These are phyloP conservation scores for Stenopsyche tienmushanensis DNA, from an alignment of 1,140 invertebrate species.

Conservation along the genomic window DNA sequence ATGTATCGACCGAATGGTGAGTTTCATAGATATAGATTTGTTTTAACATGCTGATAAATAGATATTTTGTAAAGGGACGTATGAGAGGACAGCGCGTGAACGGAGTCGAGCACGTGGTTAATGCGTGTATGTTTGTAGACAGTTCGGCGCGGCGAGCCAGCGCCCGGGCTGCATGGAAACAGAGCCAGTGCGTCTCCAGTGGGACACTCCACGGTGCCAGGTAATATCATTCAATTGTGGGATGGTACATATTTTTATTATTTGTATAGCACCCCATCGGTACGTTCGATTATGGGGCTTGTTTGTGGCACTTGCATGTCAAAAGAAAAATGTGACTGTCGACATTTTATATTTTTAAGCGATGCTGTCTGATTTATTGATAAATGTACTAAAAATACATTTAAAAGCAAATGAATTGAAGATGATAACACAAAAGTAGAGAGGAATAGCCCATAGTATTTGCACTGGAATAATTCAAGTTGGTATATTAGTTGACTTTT, in stretches of 20 bases:
- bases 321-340: too few relatives aligned
- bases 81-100: neutral
- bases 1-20: too few relatives aligned
- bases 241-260: neutral
- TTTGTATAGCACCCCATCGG: conserved; percentile 3
- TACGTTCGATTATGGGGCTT: conserved; percentile 7
- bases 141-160: conserved; percentile 75
- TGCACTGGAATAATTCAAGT: neutral
- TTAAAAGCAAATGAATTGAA: neutral
- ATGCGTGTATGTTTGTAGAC: conserved; percentile 68
- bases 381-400: neutral
- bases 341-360: too few relatives aligned
- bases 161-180: conserved; percentile 74
- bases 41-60: too few relatives aligned
- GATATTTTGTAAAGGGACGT: too few relatives aligned
- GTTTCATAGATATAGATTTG: too few relatives aligned
- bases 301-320: conserved; percentile 18
- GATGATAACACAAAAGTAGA: neutral
- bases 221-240: conserved; percentile 25
- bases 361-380: too few relatives aligned
- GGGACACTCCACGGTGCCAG: conserved; percentile 63
- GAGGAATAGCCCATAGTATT: neutral
- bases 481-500: conserved; percentile 1
- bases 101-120: conserved; percentile 45
- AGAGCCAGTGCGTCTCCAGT: conserved; percentile 73